Evolutionary conservation across 2,888 invertebrate genomes (phyloP), one percentile per base, ranked within the genome.

Genomic region (Perithous albicinctus): DNA sequence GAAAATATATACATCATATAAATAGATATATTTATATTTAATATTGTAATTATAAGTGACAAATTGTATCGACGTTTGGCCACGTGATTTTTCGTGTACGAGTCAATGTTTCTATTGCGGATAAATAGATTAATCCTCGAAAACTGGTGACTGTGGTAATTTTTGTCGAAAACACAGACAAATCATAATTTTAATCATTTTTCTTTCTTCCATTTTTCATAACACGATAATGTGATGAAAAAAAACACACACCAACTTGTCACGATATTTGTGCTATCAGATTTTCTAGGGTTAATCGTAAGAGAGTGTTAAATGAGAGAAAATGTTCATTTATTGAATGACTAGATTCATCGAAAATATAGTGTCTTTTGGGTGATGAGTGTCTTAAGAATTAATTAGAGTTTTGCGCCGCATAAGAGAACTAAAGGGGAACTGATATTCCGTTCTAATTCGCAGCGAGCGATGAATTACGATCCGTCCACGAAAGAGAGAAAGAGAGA

Each of bases 1-100:
- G 61, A 46, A 61, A 59, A 67, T 46, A 67, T 46, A 15, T 78
- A 66, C 15, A 43, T 59, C 35, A 63, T 67, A 23, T 32, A 56
- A 29, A 63, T 61, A 41, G 10, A 61, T 54, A 23, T 59, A 67
- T 38, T 10, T 51, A 69, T 38, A 51, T 69, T 38, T 61, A 61
- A 73, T 32, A 73, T 35, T 18, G 8, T 73, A 48, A 46, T 61
- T 61, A 29, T 46, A 43, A 15, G 18, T 15, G 32, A 32, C n/a
- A 59, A 59, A 32, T 32, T 59, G 2, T 29, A 32, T 8, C 35
- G 8, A 59, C 18, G 15, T 59, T n/a, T 32, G 59, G 29, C 46
- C n/a, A n/a, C 48, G 46, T 35, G 35, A 48, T 61, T 61, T n/a
- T 48, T 35, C 46, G 20, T 59, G 1, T 18, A 46, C 72, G 8